Conservation (phyloP, 2,113 vertebrate species). For the Ahaetulla prasina region DNA sequence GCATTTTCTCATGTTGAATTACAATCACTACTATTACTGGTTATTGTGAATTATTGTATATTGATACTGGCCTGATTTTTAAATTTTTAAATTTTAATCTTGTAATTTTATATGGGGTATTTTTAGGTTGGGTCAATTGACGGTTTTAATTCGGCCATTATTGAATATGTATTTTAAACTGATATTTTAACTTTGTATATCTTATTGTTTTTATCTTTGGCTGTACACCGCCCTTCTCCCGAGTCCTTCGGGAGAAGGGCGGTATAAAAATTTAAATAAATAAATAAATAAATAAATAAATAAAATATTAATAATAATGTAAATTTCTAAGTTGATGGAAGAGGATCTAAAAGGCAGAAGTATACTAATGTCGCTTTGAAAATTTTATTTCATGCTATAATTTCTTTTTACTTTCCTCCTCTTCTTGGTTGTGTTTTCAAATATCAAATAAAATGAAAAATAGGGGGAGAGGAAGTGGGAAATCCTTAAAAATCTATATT, state of each 20-base stretch:
- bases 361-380: not conserved
- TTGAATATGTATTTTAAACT: no score
- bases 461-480: not conserved
- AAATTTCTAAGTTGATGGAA: not conserved
- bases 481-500: not conserved
- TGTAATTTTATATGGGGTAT: no score
- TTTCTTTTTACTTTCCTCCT: not conserved
- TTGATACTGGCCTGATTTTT: no score
- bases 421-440: not conserved
- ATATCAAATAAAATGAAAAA: not conserved
- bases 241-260: no score
- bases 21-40: not conserved
- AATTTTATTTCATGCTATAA: not conserved
- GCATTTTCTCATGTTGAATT: not conserved
- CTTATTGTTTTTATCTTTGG: no score
- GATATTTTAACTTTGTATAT: no score
- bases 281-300: no score
- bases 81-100: no score
- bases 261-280: no score
- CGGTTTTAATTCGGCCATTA: no score
- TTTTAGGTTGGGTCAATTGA: no score
- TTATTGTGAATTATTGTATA: not conserved
- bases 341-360: not conserved
- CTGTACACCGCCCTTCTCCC: no score
- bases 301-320: not conserved